These are phyloP conservation scores for Dysmachus trigonus DNA, from an alignment of 2,888 invertebrate genomes.

Conservation along the genomic window DNA sequence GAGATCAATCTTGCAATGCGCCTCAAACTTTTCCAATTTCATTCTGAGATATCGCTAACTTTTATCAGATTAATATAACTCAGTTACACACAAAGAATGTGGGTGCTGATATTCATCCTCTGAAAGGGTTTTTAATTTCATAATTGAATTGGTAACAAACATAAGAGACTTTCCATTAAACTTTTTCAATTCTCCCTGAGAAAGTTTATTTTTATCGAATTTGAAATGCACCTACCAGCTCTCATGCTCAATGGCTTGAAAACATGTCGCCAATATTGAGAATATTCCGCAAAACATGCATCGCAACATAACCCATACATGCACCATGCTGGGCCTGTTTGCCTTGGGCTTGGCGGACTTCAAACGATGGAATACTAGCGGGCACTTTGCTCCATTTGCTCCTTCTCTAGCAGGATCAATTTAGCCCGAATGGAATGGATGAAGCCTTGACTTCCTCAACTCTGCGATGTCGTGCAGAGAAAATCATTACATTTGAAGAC, in stretches of 20 bases:
- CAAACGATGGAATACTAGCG: background rate
- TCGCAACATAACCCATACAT: background rate
- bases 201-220: background rate
- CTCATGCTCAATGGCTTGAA: background rate
- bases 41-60: background rate
- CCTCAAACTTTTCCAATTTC: background rate
- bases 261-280: background rate
- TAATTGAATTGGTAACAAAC: background rate
- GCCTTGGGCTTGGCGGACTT: background rate
- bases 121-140: background rate
- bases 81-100: background rate
- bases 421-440: background rate
- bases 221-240: background rate
- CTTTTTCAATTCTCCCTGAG: background rate
- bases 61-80: background rate
- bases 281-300: background rate
- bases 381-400: background rate
- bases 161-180: background rate
- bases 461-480: background rate
- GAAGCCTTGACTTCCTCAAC: background rate
- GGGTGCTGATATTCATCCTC: background rate
- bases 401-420: background rate
- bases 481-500: background rate
- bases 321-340: background rate
- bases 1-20: too few relatives aligned